Evolutionary conservation across 2,888 invertebrate species (phyloP).

Genomic region (Zhengitettix transpicula): DNA sequence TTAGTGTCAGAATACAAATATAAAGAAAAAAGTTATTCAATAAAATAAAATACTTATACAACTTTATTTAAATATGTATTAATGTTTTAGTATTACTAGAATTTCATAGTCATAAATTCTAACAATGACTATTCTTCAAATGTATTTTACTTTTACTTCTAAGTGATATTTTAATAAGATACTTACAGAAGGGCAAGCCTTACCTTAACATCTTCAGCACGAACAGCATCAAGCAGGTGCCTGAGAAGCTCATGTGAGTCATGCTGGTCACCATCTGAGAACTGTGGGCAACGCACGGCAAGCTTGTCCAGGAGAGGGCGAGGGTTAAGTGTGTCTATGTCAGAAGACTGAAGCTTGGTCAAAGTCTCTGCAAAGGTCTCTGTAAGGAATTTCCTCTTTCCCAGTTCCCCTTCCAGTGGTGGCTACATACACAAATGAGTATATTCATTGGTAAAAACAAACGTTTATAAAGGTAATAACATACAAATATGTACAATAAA

Average conservation of each 20-base stretch:
- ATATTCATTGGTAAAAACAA: no score
- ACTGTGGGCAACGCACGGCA: constrained; percentile 44
- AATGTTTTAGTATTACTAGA: no score
- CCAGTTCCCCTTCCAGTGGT: constrained; percentile 46
- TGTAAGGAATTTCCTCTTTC: constrained; percentile 51
- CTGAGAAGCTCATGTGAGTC: constrained; percentile 90
- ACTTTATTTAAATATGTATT: no score
- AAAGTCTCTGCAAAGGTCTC: constrained; percentile 50
- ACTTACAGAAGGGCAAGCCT: background rate
- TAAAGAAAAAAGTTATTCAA: no score
- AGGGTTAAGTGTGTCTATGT: constrained; percentile 14
- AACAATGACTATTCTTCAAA: no score
- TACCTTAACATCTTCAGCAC: constrained; percentile 42
- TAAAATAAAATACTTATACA: no score
- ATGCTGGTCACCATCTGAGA: constrained; percentile 88
- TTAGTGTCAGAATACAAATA: no score
- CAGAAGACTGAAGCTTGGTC: constrained; percentile 42
- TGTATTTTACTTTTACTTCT: no score
- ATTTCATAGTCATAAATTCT: no score
- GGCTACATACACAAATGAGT: constrained; percentile 20
- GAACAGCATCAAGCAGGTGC: constrained; percentile 75
- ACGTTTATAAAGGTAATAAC: no score
- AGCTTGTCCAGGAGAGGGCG: constrained; percentile 6
- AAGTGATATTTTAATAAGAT: background rate
- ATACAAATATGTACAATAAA: no score